Evolutionary conservation across 2,888 invertebrate species (phyloP).

Genomic region (Nasonovia ribisnigri): DNA sequence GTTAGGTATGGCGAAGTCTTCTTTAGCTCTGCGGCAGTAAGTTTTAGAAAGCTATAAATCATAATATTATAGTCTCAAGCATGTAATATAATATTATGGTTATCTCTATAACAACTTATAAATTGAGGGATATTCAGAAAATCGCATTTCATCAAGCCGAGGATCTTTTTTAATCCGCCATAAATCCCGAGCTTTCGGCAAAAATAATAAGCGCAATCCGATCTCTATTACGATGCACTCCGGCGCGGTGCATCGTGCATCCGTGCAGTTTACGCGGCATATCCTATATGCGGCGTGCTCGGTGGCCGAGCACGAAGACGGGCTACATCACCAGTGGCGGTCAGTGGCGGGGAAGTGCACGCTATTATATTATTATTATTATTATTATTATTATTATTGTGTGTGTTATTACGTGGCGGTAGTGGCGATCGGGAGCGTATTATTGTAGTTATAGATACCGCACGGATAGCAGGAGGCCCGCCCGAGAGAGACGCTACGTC

Average conservation of each 20-base stretch:
- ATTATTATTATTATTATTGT: neutral
- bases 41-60: too few species aligned
- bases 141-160: neutral
- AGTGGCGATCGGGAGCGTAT: neutral
- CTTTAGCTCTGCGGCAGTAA: too few species aligned
- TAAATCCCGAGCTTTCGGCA: neutral
- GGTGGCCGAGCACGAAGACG: neutral
- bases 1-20: too few species aligned
- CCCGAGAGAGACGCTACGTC: neutral
- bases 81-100: too few species aligned
- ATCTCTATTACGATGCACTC: neutral
- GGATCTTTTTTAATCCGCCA: neutral
- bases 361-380: neutral
- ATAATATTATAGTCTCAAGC: too few species aligned
- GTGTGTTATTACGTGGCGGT: neutral
- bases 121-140: neutral
- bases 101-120: neutral
- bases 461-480: conserved; percentile 13
- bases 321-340: neutral
- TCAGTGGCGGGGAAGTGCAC: neutral
- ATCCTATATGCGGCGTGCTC: neutral
- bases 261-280: neutral
- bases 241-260: neutral
- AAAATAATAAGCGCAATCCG: neutral
- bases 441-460: conserved; percentile 6